A percentile compares a stretch with the other conserved stretches of the same genome.
Evolutionary conservation across 1,140 invertebrate genomes (phyloP).

Genomic region (Luehdorfia chinensis): DNA sequence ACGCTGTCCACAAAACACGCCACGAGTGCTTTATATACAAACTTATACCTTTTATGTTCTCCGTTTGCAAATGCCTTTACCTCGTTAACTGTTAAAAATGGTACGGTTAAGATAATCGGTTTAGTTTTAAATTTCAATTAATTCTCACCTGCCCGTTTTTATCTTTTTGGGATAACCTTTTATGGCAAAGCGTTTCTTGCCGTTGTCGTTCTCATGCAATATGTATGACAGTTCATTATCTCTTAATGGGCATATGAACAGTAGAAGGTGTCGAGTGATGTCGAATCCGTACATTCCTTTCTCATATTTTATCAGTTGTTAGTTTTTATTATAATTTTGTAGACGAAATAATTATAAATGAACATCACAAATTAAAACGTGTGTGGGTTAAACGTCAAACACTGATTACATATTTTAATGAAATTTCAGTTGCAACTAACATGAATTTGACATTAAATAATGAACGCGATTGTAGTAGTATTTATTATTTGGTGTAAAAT

Average conservation of each 20-base stretch:
- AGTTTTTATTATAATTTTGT: no score
- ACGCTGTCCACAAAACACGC: slow-evolving; percentile 22
- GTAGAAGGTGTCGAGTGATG: neutral
- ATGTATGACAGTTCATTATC: slow-evolving; percentile 8
- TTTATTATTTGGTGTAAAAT: slow-evolving; percentile 10
- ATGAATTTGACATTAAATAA: slow-evolving; percentile 1
- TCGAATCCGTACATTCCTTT: no score
- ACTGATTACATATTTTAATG: neutral
- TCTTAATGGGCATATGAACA: slow-evolving; percentile 9
- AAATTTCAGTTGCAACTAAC: neutral
- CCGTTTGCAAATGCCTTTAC: neutral
- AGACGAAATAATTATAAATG: no score
- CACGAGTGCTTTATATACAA: no score
- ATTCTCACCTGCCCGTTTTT: slow-evolving; percentile 15
- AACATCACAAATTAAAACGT: no score
- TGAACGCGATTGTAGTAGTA: slow-evolving; percentile 8
- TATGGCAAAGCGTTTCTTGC: slow-evolving; percentile 1
- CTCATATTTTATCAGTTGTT: no score
- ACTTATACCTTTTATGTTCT: slow-evolving; percentile 6
- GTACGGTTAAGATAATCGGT: slow-evolving; percentile 1
- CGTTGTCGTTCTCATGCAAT: slow-evolving; percentile 2
- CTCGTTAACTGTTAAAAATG: slow-evolving; percentile 4
- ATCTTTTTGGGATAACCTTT: slow-evolving; percentile 9
- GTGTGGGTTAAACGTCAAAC: no score
- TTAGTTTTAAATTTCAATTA: slow-evolving; percentile 11